phyloP scores from a whole-genome alignment of 2,888 invertebrate genomes.

The Sphecodes monilicornis region DNA sequence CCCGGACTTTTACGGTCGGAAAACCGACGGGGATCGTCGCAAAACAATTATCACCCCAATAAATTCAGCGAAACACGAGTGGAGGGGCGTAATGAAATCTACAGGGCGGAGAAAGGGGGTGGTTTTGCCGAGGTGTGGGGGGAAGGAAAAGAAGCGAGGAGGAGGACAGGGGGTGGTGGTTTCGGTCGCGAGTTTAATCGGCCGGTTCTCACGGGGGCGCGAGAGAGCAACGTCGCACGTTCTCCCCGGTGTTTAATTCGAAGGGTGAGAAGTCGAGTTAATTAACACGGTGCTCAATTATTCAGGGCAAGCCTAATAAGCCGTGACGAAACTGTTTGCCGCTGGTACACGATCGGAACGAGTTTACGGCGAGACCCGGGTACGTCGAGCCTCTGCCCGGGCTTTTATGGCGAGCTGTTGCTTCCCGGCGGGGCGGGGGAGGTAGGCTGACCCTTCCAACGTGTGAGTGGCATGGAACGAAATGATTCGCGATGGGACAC shows the following conservation, averaged over 20 bases:
- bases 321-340: conserved; percentile 62
- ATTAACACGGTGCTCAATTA: conserved; percentile 66
- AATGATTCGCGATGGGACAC: conserved; percentile 38
- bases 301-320: conserved; percentile 59
- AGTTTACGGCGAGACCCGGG: conserved; percentile 35
- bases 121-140: background rate
- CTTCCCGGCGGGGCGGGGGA: conserved; percentile 12
- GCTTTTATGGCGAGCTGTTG: conserved; percentile 49
- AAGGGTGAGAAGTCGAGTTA: conserved; percentile 61
- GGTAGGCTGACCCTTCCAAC: conserved; percentile 32
- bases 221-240: conserved; percentile 33
- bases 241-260: conserved; percentile 53
- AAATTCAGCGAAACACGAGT: background rate
- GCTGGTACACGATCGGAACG: conserved; percentile 53
- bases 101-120: background rate
- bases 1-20: background rate
- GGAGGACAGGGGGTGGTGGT: background rate
- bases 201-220: conserved; percentile 4
- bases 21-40: background rate
- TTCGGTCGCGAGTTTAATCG: conserved; percentile 46
- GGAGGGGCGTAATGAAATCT: background rate
- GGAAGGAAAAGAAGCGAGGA: background rate
- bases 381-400: conserved; percentile 13
- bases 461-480: conserved; percentile 29
- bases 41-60: conserved; percentile 3